Conservation (phyloP, 2,888 invertebrate genomes). For the Druceiella hillmani region DNA sequence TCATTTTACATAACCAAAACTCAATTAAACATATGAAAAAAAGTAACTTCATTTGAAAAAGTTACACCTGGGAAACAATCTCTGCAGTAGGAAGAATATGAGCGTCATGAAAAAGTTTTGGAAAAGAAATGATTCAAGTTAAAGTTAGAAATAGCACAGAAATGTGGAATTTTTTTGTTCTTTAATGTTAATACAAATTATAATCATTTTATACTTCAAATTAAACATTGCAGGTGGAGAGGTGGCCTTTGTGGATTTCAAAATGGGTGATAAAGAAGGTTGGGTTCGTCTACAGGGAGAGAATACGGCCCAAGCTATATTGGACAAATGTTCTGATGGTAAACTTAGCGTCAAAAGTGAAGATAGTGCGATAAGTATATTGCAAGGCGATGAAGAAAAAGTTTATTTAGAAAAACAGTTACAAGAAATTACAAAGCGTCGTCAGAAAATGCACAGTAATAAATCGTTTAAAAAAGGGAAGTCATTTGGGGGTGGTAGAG, state of each 20-base stretch:
- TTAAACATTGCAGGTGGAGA: conserved; percentile 38
- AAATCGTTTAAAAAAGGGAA: conserved; percentile 33
- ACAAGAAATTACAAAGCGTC: conserved; percentile 54
- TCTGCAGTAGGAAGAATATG: too few species aligned
- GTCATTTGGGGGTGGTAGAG: conserved; percentile 27
- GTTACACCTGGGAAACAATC: too few species aligned
- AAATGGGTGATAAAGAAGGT: conserved; percentile 66
- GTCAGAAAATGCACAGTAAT: conserved; percentile 43
- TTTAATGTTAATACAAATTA: neutral
- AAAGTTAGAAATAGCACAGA: neutral
- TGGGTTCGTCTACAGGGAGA: conserved; percentile 67
- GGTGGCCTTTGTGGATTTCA: conserved; percentile 71
- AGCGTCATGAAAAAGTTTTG: too few species aligned
- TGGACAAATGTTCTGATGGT: conserved; percentile 58
- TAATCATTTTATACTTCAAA: conserved; percentile 7
- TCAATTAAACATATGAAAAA: too few species aligned
- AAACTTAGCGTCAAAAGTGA: conserved; percentile 51
- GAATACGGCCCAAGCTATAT: conserved; percentile 59
- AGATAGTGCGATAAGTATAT: conserved; percentile 48
- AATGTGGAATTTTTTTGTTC: conserved; percentile 12
- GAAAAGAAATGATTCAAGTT: neutral
- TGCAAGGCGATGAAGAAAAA: conserved; percentile 71
- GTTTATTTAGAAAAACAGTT: conserved; percentile 57
- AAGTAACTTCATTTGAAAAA: too few species aligned
- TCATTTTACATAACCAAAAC: too few species aligned